phyloP scores from a whole-genome alignment of 1,140 invertebrate species.

The Apis mellifera region DNA sequence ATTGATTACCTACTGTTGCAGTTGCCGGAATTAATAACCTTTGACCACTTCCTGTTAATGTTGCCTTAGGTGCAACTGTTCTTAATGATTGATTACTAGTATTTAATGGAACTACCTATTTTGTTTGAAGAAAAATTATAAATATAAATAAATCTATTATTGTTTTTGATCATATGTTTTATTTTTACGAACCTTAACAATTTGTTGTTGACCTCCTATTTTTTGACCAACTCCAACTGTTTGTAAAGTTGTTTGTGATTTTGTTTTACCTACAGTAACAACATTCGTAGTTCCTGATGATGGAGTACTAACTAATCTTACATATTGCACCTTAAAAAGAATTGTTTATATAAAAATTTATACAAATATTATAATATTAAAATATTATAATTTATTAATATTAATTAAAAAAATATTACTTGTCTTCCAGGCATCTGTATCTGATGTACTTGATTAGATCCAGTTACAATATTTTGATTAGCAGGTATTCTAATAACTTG shows the following conservation, averaged over 20 bases:
- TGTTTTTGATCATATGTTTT: slow-evolving; percentile 1
- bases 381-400: neutral
- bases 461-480: slow-evolving; percentile 80
- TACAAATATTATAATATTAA: slow-evolving; percentile 12
- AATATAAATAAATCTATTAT: neutral
- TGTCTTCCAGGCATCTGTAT: slow-evolving; percentile 87
- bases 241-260: slow-evolving; percentile 74
- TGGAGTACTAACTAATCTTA: slow-evolving; percentile 85
- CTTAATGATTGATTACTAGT: slow-evolving; percentile 74
- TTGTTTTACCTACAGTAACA: slow-evolving; percentile 77
- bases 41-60: slow-evolving; percentile 70
- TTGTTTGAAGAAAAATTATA: slow-evolving; percentile 10
- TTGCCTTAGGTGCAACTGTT: slow-evolving; percentile 78
- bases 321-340: slow-evolving; percentile 85
- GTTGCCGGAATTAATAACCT: slow-evolving; percentile 80
- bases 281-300: slow-evolving; percentile 76
- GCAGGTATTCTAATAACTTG: slow-evolving; percentile 85
- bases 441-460: slow-evolving; percentile 84
- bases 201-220: slow-evolving; percentile 74
- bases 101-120: slow-evolving; percentile 75
- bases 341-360: slow-evolving; percentile 11
- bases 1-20: slow-evolving; percentile 66
- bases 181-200: slow-evolving; percentile 72
- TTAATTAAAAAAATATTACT: slow-evolving; percentile 71
- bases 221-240: slow-evolving; percentile 77